Evolutionary conservation across 2,797 vertebrate species (phyloP), one percentile per base, ranked within the genome.

Genomic region (Podargus strigoides): DNA sequence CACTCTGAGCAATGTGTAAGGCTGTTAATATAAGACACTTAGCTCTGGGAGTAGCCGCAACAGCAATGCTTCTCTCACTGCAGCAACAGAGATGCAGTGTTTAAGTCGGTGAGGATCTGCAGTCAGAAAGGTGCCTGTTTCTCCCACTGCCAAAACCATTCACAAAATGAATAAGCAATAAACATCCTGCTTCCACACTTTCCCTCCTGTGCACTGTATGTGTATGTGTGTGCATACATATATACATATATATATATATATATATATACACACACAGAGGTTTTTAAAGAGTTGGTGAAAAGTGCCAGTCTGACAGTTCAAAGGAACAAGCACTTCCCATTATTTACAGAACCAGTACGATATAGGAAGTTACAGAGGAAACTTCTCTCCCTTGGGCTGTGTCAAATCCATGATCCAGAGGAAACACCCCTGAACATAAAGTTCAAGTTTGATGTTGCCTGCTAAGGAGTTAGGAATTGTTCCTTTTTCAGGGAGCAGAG

Each of bases 51-150:
- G 66, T 37, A 50, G 30, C 36, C 72, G 85, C 56, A 66, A 68
- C 6, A 74, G 53, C 60, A 85, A 50, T 0, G 0, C 22, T 21
- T 9, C 41, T 72, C 79, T 87, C 2, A 0, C 28, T 11, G 14
- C 37, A 41, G 36, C 60, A n/a, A 82, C 41, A 34, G 49, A 68
- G 60, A 36, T 44, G 42, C 20, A 85, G 32, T 1, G 0, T n/a
- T 79, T 42, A 37, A 89, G 64, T n/a, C 2, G 1, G 8, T 8
- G 62, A 75, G 67, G 41, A 89, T 85, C 78, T 79, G 84, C 64
- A 32, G 10, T 32, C 4, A 0, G 63, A 75, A 76, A 84, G 69
- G 34, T 68, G 53, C 49, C 42, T 30, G 24, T 63, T 93, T 85
- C 62, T 88, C 47, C 34, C 14, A 9, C 34, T 76, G 66, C 28